Evolutionary conservation across 2,113 vertebrate species (phyloP).

Genomic region (Rhizomys pruinosus): DNA sequence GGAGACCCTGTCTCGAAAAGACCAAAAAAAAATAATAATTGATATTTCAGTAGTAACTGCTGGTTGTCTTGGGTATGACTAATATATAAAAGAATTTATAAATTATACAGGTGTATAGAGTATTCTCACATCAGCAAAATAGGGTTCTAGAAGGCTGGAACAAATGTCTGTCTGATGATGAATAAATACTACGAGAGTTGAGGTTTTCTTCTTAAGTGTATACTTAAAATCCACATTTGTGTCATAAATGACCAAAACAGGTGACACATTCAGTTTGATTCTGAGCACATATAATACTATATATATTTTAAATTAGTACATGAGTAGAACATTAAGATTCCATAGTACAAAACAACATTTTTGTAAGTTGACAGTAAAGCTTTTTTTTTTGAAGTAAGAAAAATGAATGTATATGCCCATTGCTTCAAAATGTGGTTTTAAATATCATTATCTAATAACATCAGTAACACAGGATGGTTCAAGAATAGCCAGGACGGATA

Average conservation of each 20-base stretch:
- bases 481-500: slow-evolving; percentile 52
- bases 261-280: slow-evolving; percentile 38
- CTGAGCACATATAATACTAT: neutral
- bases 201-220: neutral
- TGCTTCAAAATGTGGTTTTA: slow-evolving; percentile 60
- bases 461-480: neutral
- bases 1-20: too few relatives aligned
- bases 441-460: neutral
- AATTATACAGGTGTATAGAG: neutral
- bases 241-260: slow-evolving; percentile 41
- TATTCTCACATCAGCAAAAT: neutral
- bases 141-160: neutral
- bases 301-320: neutral
- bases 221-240: slow-evolving; percentile 28
- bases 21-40: neutral
- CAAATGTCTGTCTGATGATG: neutral
- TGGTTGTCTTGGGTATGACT: neutral
- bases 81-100: neutral
- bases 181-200: neutral
- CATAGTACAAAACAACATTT: slow-evolving; percentile 65
- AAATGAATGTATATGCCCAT: slow-evolving; percentile 50
- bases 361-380: slow-evolving; percentile 64
- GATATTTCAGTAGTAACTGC: neutral
- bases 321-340: slow-evolving; percentile 51
- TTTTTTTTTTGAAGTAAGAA: slow-evolving; percentile 75